Conservation (phyloP, 37 sponge, comb jelly and placozoan species). For the Hexactinellida sp. region DNA sequence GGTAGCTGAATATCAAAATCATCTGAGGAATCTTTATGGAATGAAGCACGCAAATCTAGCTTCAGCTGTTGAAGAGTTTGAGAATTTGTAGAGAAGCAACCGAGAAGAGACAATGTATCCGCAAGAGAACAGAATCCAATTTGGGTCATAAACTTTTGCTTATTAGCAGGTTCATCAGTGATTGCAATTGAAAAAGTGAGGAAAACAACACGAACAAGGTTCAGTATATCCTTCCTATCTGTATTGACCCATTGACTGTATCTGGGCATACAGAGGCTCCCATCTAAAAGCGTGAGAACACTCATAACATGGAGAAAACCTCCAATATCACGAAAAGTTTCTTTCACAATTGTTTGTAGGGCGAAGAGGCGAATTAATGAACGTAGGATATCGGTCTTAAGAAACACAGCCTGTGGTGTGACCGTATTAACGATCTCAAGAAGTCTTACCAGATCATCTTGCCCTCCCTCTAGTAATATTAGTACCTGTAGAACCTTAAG, state of each 20-base stretch:
- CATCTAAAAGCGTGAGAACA: constrained; percentile 50
- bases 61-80: background rate
- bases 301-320: constrained; percentile 71
- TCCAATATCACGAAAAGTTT: constrained; percentile 53
- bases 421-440: constrained; percentile 46
- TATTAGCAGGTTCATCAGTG: constrained; percentile 77
- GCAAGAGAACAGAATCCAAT: constrained; percentile 30
- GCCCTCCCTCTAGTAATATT: constrained; percentile 54
- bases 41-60: background rate
- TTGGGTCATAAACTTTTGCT: constrained; percentile 50
- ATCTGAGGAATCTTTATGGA: background rate
- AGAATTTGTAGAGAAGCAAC: background rate
- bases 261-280: constrained; percentile 41
- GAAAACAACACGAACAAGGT: constrained; percentile 51
- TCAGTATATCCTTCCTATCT: constrained; percentile 42
- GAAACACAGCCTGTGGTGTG: constrained; percentile 32
- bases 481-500: constrained; percentile 58
- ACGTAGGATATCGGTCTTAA: constrained; percentile 60
- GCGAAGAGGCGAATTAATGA: constrained; percentile 50
- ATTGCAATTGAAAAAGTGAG: constrained; percentile 51
- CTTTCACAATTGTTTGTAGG: constrained; percentile 44
- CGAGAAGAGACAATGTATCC: constrained; percentile 7
- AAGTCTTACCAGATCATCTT: constrained; percentile 40
- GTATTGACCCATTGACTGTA: constrained; percentile 24
- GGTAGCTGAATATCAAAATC: background rate